phyloP scores from a whole-genome alignment of 2,888 invertebrate species.

The Apocheima hispidaria region DNA sequence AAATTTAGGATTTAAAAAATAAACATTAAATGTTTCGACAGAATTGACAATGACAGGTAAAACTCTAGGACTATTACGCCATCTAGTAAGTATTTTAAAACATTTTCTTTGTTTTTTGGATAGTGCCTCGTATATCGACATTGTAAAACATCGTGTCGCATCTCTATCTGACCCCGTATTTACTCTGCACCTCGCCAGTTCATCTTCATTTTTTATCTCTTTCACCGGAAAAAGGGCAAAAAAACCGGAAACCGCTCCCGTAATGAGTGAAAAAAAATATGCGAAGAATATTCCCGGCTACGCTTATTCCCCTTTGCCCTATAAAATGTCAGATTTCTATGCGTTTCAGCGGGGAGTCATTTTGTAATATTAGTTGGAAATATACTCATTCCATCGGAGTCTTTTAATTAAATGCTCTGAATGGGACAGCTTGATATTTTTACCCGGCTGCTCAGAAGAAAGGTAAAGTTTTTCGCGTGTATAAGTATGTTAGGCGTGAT shows the following conservation, averaged over 20 bases:
- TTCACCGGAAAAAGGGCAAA: constrained; percentile 82
- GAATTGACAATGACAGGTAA: too few species aligned
- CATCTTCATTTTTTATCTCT: constrained; percentile 85
- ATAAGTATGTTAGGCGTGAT: too few species aligned
- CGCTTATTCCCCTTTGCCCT: constrained; percentile 61
- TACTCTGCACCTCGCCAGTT: constrained; percentile 85
- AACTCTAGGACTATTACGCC: too few species aligned
- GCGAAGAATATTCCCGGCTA: constrained; percentile 68
- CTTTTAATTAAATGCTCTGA: constrained; percentile 5
- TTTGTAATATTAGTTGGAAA: constrained; percentile 12
- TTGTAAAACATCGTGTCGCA: constrained; percentile 37
- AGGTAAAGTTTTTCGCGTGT: too few species aligned
- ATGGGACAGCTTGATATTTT: too few species aligned
- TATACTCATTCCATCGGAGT: not conserved
- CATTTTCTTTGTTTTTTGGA: too few species aligned
- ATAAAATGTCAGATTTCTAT: constrained; percentile 50
- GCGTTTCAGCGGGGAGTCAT: constrained; percentile 17
- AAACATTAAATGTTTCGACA: too few species aligned
- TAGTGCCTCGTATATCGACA: too few species aligned
- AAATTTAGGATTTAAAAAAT: too few species aligned
- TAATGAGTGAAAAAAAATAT: constrained; percentile 83
- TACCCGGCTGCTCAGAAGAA: too few species aligned
- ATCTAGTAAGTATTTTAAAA: too few species aligned
- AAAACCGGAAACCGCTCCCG: constrained; percentile 79
- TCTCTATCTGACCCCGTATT: constrained; percentile 77